Evolutionary conservation across 92 coral and sea anemone species (phyloP), one percentile per base, ranked within the genome.

Genomic region (Porites divaricata): DNA sequence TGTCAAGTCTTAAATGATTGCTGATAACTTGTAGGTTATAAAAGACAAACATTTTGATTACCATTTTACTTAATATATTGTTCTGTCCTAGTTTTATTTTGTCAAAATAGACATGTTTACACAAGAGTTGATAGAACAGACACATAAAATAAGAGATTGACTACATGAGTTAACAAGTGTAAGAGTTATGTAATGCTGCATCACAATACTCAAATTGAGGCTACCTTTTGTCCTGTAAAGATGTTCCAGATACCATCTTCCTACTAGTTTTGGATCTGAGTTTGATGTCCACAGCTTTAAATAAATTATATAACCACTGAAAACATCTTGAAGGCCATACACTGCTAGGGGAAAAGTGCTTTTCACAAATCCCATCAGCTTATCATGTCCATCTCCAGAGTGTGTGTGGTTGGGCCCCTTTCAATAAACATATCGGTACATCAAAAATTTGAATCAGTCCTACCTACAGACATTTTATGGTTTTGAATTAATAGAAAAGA

Each of bases 301-400:
- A 74, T 48, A 88, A 9, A 88, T 22, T 5, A 88, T 84, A 8
- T 70, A 24, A 14, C 89, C 83, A 79, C 91, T 91, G 62, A 91
- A 91, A 70, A 84, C 90, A 85, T 88, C 89, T 87, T 90, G 94
- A 75, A 90, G 48, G 49, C 94, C 91, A 86, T 81, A 87, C 35
- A 83, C 70, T 21, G 89, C 91, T 20, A 85, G 75, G 23, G 89
- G 89, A 41, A 89, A 85, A 9, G 92, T 89, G 80, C 70, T 61
- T 21, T 86, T 84, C 86, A 77, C 84, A 72, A 84, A 89, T 3
- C 81, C 90, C 90, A 87, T 88, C 21, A 88, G 51, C 45, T 88
- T 88, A 57, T 81, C 87, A 81, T 88, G 91, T 11, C 91, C 91
- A 81, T 88, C 91, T 54, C 79, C 92, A 22, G 88, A 88, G 66